A percentile compares a stretch with the other conserved stretches of the same genome.
phyloP scores from a whole-genome alignment of 1,140 invertebrate genomes.

The Eriosoma lanigerum region DNA sequence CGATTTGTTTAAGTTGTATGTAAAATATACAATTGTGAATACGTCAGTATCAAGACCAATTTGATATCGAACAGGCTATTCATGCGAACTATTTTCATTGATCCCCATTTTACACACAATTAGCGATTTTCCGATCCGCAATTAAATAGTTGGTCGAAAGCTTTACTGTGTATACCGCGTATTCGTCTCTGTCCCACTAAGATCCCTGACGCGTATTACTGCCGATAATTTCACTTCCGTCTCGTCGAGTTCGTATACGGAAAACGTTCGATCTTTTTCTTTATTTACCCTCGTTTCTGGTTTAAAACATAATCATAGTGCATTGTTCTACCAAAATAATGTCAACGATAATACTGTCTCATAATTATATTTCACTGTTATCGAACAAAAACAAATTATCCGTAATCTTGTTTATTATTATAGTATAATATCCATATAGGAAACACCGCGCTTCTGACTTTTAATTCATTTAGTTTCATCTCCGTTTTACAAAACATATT shows the following conservation, averaged over 20 bases:
- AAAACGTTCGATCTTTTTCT: neutral
- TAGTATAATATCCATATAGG: too few relatives aligned
- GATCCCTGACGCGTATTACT: neutral
- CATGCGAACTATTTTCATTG: constrained; percentile 8
- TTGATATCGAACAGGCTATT: neutral
- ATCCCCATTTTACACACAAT: constrained; percentile 26
- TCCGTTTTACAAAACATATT: too few relatives aligned
- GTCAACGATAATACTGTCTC: neutral
- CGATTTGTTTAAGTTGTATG: too few relatives aligned
- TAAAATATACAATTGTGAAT: neutral
- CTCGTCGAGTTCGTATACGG: neutral
- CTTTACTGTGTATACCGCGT: neutral
- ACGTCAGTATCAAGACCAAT: neutral
- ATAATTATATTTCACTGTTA: neutral
- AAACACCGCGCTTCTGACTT: too few relatives aligned
- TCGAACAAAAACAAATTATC: neutral
- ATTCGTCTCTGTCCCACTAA: constrained; percentile 24
- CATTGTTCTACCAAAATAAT: constrained; percentile 2
- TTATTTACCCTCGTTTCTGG: neutral
- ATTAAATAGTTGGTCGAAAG: constrained; percentile 3
- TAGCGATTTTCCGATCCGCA: constrained; percentile 4
- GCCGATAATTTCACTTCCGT: constrained; percentile 5
- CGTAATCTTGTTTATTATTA: neutral
- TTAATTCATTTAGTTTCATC: too few relatives aligned
- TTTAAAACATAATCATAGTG: neutral